phyloP scores from a whole-genome alignment of 2,113 vertebrate genomes.

The Crocuta crocuta region DNA sequence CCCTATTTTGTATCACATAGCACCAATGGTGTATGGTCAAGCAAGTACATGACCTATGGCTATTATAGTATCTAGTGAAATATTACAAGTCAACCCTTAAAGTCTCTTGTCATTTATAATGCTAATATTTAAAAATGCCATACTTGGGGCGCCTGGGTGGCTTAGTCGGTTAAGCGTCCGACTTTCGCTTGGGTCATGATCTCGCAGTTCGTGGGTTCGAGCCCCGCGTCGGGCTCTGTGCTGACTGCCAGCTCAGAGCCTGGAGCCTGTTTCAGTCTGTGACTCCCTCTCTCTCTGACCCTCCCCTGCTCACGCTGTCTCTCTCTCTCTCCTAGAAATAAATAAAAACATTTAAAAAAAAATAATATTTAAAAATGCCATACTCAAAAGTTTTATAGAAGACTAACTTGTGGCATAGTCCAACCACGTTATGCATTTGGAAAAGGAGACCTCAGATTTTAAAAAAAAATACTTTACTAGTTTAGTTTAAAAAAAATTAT shows the following conservation, averaged over 20 bases:
- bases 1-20: background rate
- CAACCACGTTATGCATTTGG: background rate
- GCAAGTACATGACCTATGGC: background rate
- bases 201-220: no score
- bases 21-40: background rate
- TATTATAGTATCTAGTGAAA: background rate
- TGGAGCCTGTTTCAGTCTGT: no score
- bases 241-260: no score
- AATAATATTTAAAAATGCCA: slow-evolving; percentile 31
- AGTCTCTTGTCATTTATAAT: slow-evolving; percentile 45
- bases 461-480: background rate
- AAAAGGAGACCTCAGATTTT: slow-evolving; percentile 5
- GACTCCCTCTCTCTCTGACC: no score
- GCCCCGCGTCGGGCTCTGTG: no score
- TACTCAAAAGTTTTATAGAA: background rate
- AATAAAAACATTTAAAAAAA: no score
- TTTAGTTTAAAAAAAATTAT: slow-evolving; percentile 16
- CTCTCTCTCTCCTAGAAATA: no score
- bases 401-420: background rate
- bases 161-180: no score
- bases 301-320: no score
- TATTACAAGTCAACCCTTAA: background rate
- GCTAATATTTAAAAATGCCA: slow-evolving; percentile 13
- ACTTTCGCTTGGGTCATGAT: no score
- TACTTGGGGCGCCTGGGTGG: no score